phyloP scores from a whole-genome alignment of 2,113 vertebrate genomes.

The Proteles cristata region DNA sequence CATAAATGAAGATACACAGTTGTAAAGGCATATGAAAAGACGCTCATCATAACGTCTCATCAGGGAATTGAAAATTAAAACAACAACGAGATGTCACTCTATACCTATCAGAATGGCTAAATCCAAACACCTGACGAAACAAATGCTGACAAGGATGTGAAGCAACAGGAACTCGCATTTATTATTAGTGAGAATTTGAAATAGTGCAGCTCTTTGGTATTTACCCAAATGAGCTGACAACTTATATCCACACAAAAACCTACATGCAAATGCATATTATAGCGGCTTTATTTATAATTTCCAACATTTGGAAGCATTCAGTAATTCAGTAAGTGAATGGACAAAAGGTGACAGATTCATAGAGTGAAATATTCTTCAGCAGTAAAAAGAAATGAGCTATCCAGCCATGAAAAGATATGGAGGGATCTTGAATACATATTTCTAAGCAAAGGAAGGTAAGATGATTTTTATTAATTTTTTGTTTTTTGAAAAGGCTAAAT shows the following conservation, averaged over 20 bases:
- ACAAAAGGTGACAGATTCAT: background rate
- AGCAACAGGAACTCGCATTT: background rate
- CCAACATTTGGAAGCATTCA: background rate
- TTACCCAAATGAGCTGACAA: background rate
- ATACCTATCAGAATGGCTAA: background rate
- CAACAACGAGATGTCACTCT: background rate
- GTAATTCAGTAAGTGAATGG: background rate
- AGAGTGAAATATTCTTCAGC: background rate
- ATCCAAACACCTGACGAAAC: background rate
- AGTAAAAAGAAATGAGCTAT: background rate
- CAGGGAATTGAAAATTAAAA: conserved; percentile 8
- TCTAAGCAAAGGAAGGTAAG: background rate
- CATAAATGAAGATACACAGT: background rate
- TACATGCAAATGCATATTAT: background rate
- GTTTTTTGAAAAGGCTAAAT: background rate
- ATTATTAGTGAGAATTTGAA: background rate
- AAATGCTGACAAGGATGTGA: background rate
- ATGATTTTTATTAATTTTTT: background rate
- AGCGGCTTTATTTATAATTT: background rate
- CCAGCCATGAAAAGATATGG: background rate
- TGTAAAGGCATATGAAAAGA: background rate
- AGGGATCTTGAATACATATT: background rate
- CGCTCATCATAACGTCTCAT: background rate
- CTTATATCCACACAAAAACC: background rate
- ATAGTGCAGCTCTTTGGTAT: background rate